A percentile compares a stretch with the other conserved stretches of the same genome.
phyloP scores from a whole-genome alignment of 2,113 vertebrate genomes.

The Petromus typicus region DNA sequence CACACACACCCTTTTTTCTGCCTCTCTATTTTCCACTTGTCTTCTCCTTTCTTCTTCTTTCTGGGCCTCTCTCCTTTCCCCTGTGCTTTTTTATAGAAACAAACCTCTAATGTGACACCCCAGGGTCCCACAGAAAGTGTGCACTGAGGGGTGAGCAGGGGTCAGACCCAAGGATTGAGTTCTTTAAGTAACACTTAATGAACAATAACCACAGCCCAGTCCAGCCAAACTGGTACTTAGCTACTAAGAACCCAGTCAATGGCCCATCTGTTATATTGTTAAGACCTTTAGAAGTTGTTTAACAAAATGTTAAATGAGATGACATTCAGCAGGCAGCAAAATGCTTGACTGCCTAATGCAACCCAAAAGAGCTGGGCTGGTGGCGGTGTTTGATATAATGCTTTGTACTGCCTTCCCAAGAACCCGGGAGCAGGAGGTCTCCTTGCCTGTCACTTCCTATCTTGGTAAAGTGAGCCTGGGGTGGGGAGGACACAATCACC shows the following conservation, averaged over 20 bases:
- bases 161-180: conserved; percentile 76
- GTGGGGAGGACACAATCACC: conserved; percentile 76
- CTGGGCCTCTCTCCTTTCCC: conserved; percentile 9
- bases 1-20: neutral
- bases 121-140: conserved; percentile 64
- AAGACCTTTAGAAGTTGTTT: conserved; percentile 90
- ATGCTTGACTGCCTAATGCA: conserved; percentile 87
- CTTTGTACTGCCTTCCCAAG: conserved; percentile 80
- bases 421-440: conserved; percentile 77
- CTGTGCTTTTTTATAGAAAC: conserved; percentile 60
- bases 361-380: conserved; percentile 83
- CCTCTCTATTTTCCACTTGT: conserved; percentile 15
- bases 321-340: conserved; percentile 88
- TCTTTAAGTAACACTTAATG: conserved; percentile 85
- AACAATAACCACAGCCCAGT: conserved; percentile 87
- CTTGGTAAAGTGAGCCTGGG: conserved; percentile 78
- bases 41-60: conserved; percentile 56
- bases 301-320: conserved; percentile 90
- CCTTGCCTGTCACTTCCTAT: conserved; percentile 82
- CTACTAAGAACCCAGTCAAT: conserved; percentile 85
- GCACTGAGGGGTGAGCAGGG: conserved; percentile 35
- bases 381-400: conserved; percentile 84
- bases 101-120: conserved; percentile 51
- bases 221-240: conserved; percentile 84
- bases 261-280: conserved; percentile 88